Evolutionary conservation across 2,888 invertebrate species (phyloP).

Genomic region (Phrixothrix hirtus): DNA sequence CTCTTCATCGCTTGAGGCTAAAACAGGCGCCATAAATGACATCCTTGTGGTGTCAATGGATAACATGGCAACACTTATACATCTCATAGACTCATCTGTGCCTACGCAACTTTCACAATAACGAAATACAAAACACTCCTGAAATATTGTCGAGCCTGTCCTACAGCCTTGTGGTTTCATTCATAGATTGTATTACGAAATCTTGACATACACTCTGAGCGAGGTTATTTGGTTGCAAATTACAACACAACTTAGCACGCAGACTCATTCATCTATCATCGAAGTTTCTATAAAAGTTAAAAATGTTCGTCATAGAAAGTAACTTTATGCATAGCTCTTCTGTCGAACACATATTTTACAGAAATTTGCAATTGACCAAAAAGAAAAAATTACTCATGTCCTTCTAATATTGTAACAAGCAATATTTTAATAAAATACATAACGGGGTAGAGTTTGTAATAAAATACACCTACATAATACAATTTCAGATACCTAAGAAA

Average conservation of each 20-base stretch:
- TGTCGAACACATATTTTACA: too few relatives aligned
- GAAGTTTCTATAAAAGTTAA: background rate
- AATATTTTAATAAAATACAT: slow-evolving; percentile 31
- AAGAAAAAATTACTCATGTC: too few relatives aligned
- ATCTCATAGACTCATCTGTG: slow-evolving; percentile 27
- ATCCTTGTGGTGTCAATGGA: slow-evolving; percentile 28
- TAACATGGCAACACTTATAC: slow-evolving; percentile 27
- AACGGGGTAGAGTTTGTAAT: slow-evolving; percentile 35
- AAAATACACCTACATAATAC: slow-evolving; percentile 35
- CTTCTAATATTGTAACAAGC: too few relatives aligned
- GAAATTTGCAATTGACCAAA: too few relatives aligned
- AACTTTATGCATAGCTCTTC: too few relatives aligned
- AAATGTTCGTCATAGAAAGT: too few relatives aligned
- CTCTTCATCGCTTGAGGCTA: slow-evolving; percentile 33
- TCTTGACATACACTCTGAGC: slow-evolving; percentile 13
- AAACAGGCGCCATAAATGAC: slow-evolving; percentile 35
- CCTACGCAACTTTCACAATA: slow-evolving; percentile 37
- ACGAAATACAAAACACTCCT: slow-evolving; percentile 34
- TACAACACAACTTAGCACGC: slow-evolving; percentile 11
- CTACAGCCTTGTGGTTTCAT: slow-evolving; percentile 29
- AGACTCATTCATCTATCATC: slow-evolving; percentile 7
- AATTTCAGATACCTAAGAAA: slow-evolving; percentile 31
- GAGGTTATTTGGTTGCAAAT: slow-evolving; percentile 19
- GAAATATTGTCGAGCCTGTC: slow-evolving; percentile 34
- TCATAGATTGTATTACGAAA: slow-evolving; percentile 28